phyloP scores from a whole-genome alignment of 2,888 invertebrate genomes.

The Eulithis prunata region DNA sequence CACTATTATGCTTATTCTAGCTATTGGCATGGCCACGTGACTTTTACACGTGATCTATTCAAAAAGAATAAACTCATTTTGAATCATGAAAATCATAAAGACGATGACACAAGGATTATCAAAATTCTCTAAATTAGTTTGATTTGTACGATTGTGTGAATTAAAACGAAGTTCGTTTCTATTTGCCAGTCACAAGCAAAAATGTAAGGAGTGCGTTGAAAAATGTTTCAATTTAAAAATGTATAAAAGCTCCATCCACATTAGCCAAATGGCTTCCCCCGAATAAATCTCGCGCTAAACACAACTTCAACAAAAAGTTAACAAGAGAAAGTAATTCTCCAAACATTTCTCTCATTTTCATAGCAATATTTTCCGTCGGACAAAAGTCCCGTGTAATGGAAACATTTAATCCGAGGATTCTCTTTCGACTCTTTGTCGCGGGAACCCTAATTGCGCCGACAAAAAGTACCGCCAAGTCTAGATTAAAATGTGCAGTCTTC shows the following conservation, averaged over 20 bases:
- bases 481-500: slow-evolving; percentile 67
- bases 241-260: neutral
- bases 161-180: neutral
- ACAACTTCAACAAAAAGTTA: slow-evolving; percentile 20
- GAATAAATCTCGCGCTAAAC: slow-evolving; percentile 24
- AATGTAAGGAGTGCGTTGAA: neutral
- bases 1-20: too few species aligned
- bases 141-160: too few species aligned
- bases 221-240: slow-evolving; percentile 5
- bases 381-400: slow-evolving; percentile 64
- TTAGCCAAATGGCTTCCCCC: slow-evolving; percentile 12
- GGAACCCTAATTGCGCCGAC: slow-evolving; percentile 66
- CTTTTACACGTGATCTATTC: too few species aligned
- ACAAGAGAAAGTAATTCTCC: slow-evolving; percentile 33
- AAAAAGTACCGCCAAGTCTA: slow-evolving; percentile 68
- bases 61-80: too few species aligned
- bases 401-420: slow-evolving; percentile 74
- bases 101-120: too few species aligned
- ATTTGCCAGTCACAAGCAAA: neutral
- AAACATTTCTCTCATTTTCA: slow-evolving; percentile 39
- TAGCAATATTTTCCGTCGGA: slow-evolving; percentile 47
- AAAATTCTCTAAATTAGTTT: too few species aligned
- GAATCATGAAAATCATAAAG: too few species aligned
- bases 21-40: too few species aligned
- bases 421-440: slow-evolving; percentile 63